Conservation (phyloP, 2,888 invertebrate genomes). For the Latheticus oryzae region DNA sequence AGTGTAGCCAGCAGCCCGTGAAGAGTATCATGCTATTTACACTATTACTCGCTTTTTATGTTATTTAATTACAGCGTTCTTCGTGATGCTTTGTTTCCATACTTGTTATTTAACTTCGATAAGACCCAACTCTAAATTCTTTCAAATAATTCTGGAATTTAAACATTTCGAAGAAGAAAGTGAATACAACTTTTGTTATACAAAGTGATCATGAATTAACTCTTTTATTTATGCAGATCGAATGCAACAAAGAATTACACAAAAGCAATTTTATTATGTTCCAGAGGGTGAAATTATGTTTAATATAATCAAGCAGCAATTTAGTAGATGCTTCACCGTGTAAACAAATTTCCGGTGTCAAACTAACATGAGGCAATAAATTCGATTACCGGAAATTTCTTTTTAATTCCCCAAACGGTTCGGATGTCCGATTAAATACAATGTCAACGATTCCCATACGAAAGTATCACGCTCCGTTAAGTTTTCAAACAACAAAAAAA, state of each 20-base stretch:
- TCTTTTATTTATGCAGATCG: too few species aligned
- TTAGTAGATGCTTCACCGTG: constrained; percentile 30
- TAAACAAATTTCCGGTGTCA: constrained; percentile 57
- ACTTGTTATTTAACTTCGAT: constrained; percentile 38
- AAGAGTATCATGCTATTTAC: constrained; percentile 62
- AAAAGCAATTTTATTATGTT: too few species aligned
- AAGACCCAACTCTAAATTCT: constrained; percentile 23
- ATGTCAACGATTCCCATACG: constrained; percentile 48
- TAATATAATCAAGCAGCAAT: constrained; percentile 32
- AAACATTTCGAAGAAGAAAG: too few species aligned
- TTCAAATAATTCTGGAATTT: constrained; percentile 37
- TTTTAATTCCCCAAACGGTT: constrained; percentile 57
- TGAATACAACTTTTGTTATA: too few species aligned
- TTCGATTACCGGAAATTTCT: constrained; percentile 59
- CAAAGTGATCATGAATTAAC: too few species aligned
- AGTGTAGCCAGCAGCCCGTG: constrained; percentile 59
- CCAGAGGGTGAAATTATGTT: constrained; percentile 17
- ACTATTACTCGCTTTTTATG: constrained; percentile 61
- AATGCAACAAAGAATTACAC: too few species aligned
- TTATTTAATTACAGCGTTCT: constrained; percentile 59
- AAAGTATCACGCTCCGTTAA: constrained; percentile 43
- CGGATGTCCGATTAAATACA: constrained; percentile 51
- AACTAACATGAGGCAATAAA: constrained; percentile 54
- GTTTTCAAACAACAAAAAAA: constrained; percentile 17
- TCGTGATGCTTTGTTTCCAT: constrained; percentile 51